Conservation (phyloP, 2,797 vertebrate species). For the Ptychadena robeensis region DNA sequence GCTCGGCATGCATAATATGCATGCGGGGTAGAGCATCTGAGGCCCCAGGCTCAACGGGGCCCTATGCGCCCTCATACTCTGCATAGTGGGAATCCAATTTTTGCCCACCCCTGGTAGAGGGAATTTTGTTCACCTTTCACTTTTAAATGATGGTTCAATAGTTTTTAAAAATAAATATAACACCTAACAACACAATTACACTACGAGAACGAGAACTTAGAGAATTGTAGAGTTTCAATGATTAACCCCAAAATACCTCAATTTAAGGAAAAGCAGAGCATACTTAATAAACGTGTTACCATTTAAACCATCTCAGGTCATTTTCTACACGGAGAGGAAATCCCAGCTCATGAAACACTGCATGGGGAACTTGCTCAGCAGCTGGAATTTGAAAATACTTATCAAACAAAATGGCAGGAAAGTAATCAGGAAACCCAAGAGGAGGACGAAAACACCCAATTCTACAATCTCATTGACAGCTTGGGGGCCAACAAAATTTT, state of each 20-base stretch:
- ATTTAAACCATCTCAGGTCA: slow-evolving; percentile 73
- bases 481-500: slow-evolving; percentile 85
- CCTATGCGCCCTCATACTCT: too few relatives aligned
- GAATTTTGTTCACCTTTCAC: too few relatives aligned
- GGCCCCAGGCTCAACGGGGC: too few relatives aligned
- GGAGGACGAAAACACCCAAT: slow-evolving; percentile 87
- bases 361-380: slow-evolving; percentile 57
- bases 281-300: neutral
- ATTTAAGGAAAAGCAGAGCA: neutral
- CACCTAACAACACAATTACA: too few relatives aligned
- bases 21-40: too few relatives aligned
- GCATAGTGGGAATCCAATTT: too few relatives aligned
- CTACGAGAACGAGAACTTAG: too few relatives aligned
- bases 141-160: too few relatives aligned
- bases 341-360: slow-evolving; percentile 62
- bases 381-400: slow-evolving; percentile 70
- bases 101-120: too few relatives aligned
- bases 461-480: slow-evolving; percentile 84
- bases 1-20: too few relatives aligned
- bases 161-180: too few relatives aligned
- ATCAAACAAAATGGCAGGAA: slow-evolving; percentile 74
- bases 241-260: neutral
- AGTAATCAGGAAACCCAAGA: slow-evolving; percentile 65
- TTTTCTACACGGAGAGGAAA: slow-evolving; percentile 81
- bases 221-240: neutral